Percentiles rank a stretch among this genome's conserved stretches.
phyloP scores from a whole-genome alignment of 2,113 vertebrate species.

The Mastomys coucha region DNA sequence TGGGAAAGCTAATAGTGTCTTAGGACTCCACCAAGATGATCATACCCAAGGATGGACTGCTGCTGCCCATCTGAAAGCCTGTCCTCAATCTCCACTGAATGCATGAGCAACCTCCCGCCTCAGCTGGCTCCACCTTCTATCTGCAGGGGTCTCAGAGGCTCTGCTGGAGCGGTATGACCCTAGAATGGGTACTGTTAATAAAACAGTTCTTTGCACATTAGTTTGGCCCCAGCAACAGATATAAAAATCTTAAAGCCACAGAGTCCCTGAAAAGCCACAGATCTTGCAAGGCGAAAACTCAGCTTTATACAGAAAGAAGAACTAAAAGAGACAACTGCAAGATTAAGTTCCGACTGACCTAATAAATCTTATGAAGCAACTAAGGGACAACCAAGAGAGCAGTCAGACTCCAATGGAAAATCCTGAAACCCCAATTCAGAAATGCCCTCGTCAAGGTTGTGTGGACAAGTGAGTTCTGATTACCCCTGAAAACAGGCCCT shows the following conservation, averaged over 20 bases:
- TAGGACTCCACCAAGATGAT: neutral
- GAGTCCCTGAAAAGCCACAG: constrained; percentile 64
- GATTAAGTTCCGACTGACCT: constrained; percentile 54
- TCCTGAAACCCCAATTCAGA: neutral
- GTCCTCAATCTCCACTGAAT: neutral
- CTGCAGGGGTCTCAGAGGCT: neutral
- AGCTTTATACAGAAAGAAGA: constrained; percentile 51
- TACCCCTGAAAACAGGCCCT: constrained; percentile 24
- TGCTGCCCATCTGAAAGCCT: neutral
- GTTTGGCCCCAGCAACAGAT: neutral
- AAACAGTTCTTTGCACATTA: constrained; percentile 53
- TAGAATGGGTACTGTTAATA: neutral
- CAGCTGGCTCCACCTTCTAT: neutral
- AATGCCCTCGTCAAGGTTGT: constrained; percentile 58
- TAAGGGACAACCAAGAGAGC: constrained; percentile 57
- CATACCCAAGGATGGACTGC: neutral
- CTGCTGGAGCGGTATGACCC: neutral
- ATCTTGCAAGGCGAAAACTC: constrained; percentile 48
- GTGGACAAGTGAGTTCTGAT: constrained; percentile 16
- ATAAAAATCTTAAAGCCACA: neutral
- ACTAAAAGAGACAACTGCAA: constrained; percentile 67
- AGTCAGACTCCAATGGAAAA: neutral
- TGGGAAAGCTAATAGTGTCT: neutral
- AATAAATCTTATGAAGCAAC: neutral
- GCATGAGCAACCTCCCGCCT: neutral